Evolutionary conservation across 1,140 invertebrate species (phyloP).

Genomic region (Cecropterus lyciades): DNA sequence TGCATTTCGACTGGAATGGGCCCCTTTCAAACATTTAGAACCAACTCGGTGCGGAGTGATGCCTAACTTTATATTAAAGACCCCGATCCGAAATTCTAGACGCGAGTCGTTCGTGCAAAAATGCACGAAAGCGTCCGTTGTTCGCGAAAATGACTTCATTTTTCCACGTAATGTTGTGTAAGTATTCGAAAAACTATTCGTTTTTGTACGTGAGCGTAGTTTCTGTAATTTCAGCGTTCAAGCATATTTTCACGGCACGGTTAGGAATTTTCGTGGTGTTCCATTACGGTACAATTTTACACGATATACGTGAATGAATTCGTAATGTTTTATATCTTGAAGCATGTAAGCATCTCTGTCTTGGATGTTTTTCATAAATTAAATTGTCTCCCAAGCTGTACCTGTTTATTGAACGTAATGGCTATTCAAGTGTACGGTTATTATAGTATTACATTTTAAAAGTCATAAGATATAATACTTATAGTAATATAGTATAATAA

Average conservation of each 20-base stretch:
- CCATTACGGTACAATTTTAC: conserved; percentile 11
- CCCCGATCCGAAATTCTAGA: conserved; percentile 40
- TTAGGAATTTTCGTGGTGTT: conserved; percentile 11
- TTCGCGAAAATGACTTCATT: conserved; percentile 57
- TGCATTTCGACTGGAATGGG: conserved; percentile 66
- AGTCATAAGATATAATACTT: no score
- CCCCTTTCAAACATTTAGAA: conserved; percentile 64
- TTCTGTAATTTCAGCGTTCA: conserved; percentile 24
- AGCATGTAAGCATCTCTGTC: no score
- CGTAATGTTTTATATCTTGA: neutral
- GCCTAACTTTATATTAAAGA: conserved; percentile 50
- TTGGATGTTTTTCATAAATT: no score
- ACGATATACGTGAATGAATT: conserved; percentile 7
- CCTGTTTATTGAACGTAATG: no score
- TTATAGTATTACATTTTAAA: no score
- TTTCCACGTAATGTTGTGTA: conserved; percentile 47
- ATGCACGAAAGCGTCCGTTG: conserved; percentile 38
- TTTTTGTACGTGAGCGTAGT: conserved; percentile 28
- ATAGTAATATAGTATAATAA: no score
- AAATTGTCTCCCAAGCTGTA: no score
- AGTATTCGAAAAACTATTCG: conserved; percentile 46
- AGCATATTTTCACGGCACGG: conserved; percentile 13
- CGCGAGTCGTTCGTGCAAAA: conserved; percentile 50
- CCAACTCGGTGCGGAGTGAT: conserved; percentile 46
- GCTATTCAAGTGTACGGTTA: no score